Conservation (phyloP, 1,140 invertebrate species). For the Brachionus koreanus region DNA sequence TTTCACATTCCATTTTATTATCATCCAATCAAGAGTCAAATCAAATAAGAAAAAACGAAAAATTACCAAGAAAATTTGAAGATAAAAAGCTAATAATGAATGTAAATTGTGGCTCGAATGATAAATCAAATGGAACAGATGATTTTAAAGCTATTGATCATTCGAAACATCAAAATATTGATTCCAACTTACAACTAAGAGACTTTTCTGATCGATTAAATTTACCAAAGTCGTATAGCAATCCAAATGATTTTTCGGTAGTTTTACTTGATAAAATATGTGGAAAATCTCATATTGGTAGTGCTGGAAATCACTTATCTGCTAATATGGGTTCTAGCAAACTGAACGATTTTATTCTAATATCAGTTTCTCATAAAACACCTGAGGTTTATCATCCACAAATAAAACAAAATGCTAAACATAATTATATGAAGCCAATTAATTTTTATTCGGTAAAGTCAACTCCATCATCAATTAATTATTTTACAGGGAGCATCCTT, state of each 20-base stretch:
- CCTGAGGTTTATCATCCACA: not conserved
- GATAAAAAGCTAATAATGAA: too few relatives aligned
- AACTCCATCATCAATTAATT: not conserved
- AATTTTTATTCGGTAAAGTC: not conserved
- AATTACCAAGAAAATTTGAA: too few relatives aligned
- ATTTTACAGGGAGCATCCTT: slow-evolving; percentile 31
- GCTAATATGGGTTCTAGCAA: not conserved
- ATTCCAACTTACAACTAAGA: too few relatives aligned
- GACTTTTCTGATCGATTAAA: too few relatives aligned
- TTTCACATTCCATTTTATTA: not conserved
- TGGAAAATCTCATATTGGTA: not conserved
- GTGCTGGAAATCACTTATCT: slow-evolving; percentile 4
- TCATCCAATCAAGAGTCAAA: too few relatives aligned
- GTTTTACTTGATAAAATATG: not conserved
- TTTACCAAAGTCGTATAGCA: not conserved
- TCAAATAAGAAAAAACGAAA: too few relatives aligned
- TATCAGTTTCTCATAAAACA: not conserved
- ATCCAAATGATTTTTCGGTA: not conserved
- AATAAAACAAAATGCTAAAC: not conserved
- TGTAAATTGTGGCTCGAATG: too few relatives aligned
- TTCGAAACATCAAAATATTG: too few relatives aligned
- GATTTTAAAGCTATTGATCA: too few relatives aligned
- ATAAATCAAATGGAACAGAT: too few relatives aligned
- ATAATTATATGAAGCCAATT: not conserved
- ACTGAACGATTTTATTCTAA: not conserved